These are phyloP conservation scores for Saccopteryx bilineata DNA, from an alignment of 2,113 vertebrate species.

Conservation along the genomic window DNA sequence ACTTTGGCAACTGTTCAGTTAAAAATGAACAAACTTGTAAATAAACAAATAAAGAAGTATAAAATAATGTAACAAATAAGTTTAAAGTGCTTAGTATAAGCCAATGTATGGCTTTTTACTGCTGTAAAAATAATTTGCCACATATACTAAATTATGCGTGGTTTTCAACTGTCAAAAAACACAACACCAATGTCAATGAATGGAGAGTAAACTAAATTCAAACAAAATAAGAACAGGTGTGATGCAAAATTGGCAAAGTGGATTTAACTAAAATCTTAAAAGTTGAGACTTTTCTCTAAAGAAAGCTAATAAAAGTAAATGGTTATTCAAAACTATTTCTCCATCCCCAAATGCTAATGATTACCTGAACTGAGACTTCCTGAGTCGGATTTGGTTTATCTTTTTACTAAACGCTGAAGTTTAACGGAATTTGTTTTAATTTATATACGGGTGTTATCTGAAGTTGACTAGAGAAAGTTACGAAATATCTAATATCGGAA, in stretches of 20 bases:
- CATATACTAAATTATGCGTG: neutral
- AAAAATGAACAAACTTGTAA: neutral
- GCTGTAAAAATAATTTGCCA: neutral
- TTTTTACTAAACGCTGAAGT: neutral
- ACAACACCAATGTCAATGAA: neutral
- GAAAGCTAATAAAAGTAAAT: conserved; percentile 2
- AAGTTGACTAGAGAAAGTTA: neutral
- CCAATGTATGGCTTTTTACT: neutral
- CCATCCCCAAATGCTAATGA: neutral
- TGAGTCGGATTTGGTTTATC: neutral
- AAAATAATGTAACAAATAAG: conserved; percentile 21
- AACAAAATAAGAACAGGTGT: neutral
- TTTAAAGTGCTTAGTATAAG: conserved; percentile 25
- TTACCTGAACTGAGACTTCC: neutral
- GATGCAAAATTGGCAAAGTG: neutral
- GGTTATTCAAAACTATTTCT: neutral
- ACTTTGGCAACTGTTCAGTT: neutral
- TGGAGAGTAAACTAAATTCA: neutral
- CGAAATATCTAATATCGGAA: conserved; percentile 14
- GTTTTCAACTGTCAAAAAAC: conserved; percentile 43
- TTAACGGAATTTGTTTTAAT: conserved; percentile 24
- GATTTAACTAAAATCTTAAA: neutral
- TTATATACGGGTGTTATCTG: neutral
- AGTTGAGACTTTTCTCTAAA: conserved; percentile 39
- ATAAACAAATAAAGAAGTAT: neutral